Evolutionary conservation across 1,140 invertebrate genomes (phyloP).

Genomic region (Drosophila aff.): DNA sequence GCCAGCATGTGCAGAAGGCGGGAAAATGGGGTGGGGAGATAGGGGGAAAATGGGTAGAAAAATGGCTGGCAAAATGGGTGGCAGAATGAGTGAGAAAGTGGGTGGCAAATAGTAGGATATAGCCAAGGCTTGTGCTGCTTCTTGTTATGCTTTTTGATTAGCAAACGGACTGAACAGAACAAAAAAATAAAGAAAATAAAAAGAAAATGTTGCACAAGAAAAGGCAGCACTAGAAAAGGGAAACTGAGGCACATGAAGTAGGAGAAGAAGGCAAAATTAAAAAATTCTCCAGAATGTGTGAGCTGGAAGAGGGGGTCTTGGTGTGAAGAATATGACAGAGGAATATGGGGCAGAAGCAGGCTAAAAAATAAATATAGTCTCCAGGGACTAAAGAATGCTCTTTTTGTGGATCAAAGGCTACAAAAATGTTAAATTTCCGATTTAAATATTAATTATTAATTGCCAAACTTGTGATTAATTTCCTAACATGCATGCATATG

Average conservation of each 20-base stretch:
- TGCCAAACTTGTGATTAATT: too few species aligned
- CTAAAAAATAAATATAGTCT: too few species aligned
- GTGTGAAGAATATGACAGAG: constrained; percentile 13
- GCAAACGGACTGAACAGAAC: constrained; percentile 51
- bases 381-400: neutral
- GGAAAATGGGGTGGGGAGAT: neutral
- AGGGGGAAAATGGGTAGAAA: neutral
- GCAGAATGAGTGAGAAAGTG: constrained; percentile 1
- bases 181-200: neutral
- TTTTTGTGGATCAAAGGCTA: neutral
- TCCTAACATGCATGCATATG: too few species aligned
- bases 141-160: constrained; percentile 79
- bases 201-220: constrained; percentile 36
- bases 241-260: constrained; percentile 7
- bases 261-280: constrained; percentile 61
- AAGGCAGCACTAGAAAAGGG: neutral
- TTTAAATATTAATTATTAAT: too few species aligned
- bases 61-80: neutral
- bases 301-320: constrained; percentile 6
- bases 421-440: too few species aligned
- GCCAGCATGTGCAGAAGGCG: constrained; percentile 58
- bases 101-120: constrained; percentile 7
- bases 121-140: constrained; percentile 19
- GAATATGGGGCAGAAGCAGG: neutral
- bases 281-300: constrained; percentile 44